Percentiles rank a stretch among this genome's conserved stretches.
These are phyloP conservation scores for Teleogryllus oceanicus DNA, from an alignment of 2,888 invertebrate genomes.

Conservation along the genomic window DNA sequence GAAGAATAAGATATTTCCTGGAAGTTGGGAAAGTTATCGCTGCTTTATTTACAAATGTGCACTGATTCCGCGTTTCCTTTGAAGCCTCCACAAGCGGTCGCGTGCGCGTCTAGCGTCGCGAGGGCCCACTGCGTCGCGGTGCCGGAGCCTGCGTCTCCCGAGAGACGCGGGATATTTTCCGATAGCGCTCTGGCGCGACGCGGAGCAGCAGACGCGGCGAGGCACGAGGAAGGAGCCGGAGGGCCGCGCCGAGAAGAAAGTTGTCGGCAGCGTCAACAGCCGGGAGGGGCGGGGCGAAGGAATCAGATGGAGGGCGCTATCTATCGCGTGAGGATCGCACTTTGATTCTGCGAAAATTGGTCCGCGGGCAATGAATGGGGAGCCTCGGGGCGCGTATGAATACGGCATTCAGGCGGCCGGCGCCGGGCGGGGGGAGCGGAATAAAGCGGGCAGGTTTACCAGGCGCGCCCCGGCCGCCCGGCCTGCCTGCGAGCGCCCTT, in stretches of 20 bases:
- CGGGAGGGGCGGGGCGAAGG: background rate
- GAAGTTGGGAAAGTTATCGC: fast-evolving
- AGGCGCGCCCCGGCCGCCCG: background rate
- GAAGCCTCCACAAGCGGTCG: too few relatives aligned
- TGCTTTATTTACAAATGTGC: too few relatives aligned
- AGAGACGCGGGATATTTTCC: too few relatives aligned
- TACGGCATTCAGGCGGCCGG: conserved; percentile 18
- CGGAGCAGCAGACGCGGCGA: too few relatives aligned
- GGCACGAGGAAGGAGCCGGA: too few relatives aligned
- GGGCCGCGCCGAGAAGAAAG: too few relatives aligned
- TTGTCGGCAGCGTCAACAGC: background rate
- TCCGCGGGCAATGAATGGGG: conserved; percentile 1
- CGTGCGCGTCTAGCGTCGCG: too few relatives aligned
- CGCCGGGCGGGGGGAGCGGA: background rate
- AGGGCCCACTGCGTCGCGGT: too few relatives aligned
- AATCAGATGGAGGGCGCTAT: background rate
- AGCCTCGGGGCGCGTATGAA: background rate
- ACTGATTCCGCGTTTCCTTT: too few relatives aligned
- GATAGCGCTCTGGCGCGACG: too few relatives aligned
- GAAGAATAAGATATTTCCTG: too few relatives aligned
- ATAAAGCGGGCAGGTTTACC: background rate
- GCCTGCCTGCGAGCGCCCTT: background rate
- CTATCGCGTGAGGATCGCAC: background rate
- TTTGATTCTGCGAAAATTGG: conserved; percentile 18
- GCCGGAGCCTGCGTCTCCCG: too few relatives aligned